Conservation (phyloP, 1,140 invertebrate species). For the Drosophila tsacasi region DNA sequence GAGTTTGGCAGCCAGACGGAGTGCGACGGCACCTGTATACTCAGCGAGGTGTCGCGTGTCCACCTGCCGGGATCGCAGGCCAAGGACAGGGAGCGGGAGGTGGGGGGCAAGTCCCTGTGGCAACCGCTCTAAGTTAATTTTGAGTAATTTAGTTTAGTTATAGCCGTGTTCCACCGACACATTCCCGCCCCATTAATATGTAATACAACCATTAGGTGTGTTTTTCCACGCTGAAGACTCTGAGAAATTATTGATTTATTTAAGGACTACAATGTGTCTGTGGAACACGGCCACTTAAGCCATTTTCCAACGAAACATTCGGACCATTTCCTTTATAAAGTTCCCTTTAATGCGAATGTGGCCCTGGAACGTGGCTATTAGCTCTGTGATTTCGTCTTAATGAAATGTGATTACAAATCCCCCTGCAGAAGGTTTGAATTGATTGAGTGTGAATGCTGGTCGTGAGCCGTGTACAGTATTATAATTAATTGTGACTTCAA, state of each 20-base stretch:
- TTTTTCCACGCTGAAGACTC: background rate
- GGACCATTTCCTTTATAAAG: background rate
- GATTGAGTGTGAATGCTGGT: conserved; percentile 42
- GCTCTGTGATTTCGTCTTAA: conserved; percentile 75
- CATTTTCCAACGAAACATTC: conserved; percentile 10
- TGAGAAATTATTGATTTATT: conserved; percentile 7
- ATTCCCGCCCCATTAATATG: background rate
- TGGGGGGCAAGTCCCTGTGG: conserved; percentile 39
- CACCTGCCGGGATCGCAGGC: conserved; percentile 43
- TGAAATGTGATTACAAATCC: conserved; percentile 74
- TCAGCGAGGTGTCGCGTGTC: conserved; percentile 74
- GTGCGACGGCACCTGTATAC: conserved; percentile 74
- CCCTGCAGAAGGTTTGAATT: conserved; percentile 17
- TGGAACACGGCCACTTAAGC: conserved; percentile 1
- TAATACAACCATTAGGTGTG: conserved; percentile 1
- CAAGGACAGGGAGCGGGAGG: conserved; percentile 7
- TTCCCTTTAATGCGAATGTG: background rate
- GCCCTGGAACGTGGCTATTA: conserved; percentile 15
- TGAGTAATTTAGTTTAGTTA: conserved; percentile 15
- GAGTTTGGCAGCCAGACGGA: conserved; percentile 75
- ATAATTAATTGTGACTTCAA: conserved; percentile 33
- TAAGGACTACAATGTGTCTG: background rate
- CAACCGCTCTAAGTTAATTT: conserved; percentile 53
- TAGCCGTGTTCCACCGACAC: conserved; percentile 18
- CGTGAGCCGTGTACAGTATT: conserved; percentile 72